These are phyloP conservation scores for Reticulitermes speratus DNA, from an alignment of 1,140 invertebrate genomes.

Conservation along the genomic window DNA sequence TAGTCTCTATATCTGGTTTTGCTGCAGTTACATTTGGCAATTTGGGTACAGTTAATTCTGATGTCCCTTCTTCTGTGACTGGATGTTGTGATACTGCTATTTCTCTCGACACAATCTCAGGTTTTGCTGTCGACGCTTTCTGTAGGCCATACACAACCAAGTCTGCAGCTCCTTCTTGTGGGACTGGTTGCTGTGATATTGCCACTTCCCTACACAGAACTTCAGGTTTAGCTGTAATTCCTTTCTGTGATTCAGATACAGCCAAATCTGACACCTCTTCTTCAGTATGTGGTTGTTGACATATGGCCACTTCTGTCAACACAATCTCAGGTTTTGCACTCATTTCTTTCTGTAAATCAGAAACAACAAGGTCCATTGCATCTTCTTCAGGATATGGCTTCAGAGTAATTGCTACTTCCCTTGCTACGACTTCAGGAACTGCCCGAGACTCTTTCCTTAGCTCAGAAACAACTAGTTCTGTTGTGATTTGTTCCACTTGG, in stretches of 20 bases:
- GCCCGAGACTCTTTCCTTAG: background rate
- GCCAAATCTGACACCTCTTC: background rate
- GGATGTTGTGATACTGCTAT: background rate
- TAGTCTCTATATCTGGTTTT: background rate
- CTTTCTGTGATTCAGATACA: background rate
- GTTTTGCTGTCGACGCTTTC: background rate
- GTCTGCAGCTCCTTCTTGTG: slow-evolving; percentile 36
- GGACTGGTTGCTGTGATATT: slow-evolving; percentile 26
- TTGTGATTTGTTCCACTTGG: background rate
- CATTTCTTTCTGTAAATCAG: background rate
- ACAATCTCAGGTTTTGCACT: background rate
- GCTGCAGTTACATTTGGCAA: background rate
- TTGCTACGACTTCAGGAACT: slow-evolving; percentile 29
- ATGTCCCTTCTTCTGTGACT: background rate
- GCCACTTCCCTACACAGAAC: slow-evolving; percentile 32
- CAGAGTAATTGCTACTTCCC: slow-evolving; percentile 30
- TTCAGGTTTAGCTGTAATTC: slow-evolving; percentile 17
- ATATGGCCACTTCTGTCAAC: background rate
- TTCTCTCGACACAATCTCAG: background rate
- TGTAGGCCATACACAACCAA: background rate
- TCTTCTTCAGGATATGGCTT: slow-evolving; percentile 29
- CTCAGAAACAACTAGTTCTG: background rate
- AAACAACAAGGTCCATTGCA: slow-evolving; percentile 32
- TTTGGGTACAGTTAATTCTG: background rate
- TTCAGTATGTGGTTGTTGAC: slow-evolving; percentile 16